A percentile compares a stretch with the other conserved stretches of the same genome.
Conservation (phyloP, 1,140 invertebrate genomes). For the Drosophila ercepeae region DNA sequence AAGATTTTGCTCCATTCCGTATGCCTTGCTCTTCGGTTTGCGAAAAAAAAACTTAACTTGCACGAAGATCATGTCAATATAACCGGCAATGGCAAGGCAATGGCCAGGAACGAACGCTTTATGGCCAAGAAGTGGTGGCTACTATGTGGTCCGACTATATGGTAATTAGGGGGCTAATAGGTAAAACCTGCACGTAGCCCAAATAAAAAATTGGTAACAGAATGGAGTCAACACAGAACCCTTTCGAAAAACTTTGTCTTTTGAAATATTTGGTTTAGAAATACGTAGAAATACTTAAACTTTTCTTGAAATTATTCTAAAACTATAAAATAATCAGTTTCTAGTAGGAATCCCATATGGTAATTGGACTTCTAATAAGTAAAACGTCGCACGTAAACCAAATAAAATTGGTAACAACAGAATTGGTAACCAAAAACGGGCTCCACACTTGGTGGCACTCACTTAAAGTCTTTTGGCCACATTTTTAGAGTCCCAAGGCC, state of each 20-base stretch:
- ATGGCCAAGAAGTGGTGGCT: constrained; percentile 33
- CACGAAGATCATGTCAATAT: constrained; percentile 76
- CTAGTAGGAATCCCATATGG: background rate
- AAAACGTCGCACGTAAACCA: background rate
- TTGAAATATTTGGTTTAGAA: background rate
- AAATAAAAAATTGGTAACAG: constrained; percentile 78
- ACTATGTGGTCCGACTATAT: constrained; percentile 42
- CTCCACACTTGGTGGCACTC: background rate
- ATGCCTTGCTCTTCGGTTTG: constrained; percentile 21
- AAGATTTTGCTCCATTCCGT: constrained; percentile 56
- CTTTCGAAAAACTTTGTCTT: background rate
- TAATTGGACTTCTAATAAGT: background rate
- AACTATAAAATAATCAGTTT: background rate
- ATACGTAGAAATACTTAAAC: background rate
- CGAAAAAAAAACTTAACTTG: constrained; percentile 59
- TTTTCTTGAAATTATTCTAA: background rate
- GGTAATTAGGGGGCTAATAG: constrained; percentile 61
- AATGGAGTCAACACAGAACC: constrained; percentile 25
- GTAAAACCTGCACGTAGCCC: constrained; percentile 74
- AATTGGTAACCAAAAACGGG: background rate
- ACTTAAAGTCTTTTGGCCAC: constrained; percentile 1
- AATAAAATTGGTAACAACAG: constrained; percentile 1
- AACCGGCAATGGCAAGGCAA: constrained; percentile 18
- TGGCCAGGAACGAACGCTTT: constrained; percentile 27
- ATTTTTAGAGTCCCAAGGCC: constrained; percentile 54